A percentile compares a stretch with the other conserved stretches of the same genome.
phyloP scores from a whole-genome alignment of 1,140 invertebrate species.

The Globodera rostochiensis region DNA sequence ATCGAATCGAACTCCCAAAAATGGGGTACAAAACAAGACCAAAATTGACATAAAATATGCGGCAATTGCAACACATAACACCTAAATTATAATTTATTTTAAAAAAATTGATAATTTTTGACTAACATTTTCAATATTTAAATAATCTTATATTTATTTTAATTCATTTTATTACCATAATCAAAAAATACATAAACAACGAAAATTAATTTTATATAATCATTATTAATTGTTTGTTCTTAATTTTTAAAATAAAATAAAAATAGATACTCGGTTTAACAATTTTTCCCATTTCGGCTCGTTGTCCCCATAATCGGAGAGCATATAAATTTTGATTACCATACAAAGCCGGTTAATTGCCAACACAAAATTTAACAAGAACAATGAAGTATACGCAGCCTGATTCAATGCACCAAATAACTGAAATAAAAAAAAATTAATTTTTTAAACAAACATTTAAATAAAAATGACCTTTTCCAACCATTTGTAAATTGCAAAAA shows the following conservation, averaged over 20 bases:
- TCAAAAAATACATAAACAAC: too few species aligned
- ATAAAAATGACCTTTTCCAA: background rate
- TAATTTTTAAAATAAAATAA: too few species aligned
- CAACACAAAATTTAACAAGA: background rate
- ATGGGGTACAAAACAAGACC: background rate
- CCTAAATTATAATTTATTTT: background rate
- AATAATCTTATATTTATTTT: too few species aligned
- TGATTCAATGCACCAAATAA: background rate
- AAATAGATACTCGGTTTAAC: background rate
- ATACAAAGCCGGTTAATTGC: constrained; percentile 2
- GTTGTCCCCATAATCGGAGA: background rate
- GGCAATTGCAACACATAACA: background rate
- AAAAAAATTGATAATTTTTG: background rate
- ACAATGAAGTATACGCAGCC: background rate
- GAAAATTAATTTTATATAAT: too few species aligned
- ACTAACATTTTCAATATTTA: too few species aligned
- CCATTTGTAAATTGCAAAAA: background rate
- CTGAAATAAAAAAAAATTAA: background rate
- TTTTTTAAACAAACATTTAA: background rate
- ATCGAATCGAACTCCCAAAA: background rate
- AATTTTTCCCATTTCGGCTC: constrained; percentile 4
- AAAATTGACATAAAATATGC: background rate
- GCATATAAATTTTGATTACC: constrained; percentile 3
- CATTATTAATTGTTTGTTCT: too few species aligned
- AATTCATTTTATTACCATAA: too few species aligned